Percentiles rank a stretch among this genome's conserved stretches.
These are phyloP conservation scores for Romanogobio albipinnatus DNA, from an alignment of 2,113 vertebrate species.

Conservation along the genomic window DNA sequence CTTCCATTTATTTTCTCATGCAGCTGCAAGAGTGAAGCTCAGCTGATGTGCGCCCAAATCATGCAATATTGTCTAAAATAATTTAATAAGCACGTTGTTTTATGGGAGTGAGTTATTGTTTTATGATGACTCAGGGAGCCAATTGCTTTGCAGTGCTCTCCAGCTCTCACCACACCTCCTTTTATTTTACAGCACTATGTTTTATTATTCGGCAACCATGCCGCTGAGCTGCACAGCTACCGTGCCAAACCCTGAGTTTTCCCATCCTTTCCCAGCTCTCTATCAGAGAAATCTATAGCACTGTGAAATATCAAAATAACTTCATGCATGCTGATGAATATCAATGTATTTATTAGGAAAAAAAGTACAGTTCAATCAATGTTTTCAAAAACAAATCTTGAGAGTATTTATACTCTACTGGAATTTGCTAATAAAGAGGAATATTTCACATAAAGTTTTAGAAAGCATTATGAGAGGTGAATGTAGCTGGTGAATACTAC, in stretches of 20 bases:
- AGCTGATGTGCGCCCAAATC: conserved; percentile 51
- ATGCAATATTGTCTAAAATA: conserved; percentile 72
- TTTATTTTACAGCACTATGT: conserved; percentile 74
- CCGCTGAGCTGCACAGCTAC: conserved; percentile 60
- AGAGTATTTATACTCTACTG: neutral
- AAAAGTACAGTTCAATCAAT: neutral
- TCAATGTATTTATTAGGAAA: neutral
- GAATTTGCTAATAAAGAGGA: too few species aligned
- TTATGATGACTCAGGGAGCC: conserved; percentile 67
- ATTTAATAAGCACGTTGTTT: conserved; percentile 79
- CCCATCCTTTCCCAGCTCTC: conserved; percentile 62
- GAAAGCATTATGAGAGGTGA: neutral
- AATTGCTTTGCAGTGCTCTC: conserved; percentile 69
- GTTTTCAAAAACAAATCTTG: neutral
- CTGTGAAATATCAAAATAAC: conserved; percentile 4
- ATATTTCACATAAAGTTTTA: neutral
- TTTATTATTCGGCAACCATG: conserved; percentile 66
- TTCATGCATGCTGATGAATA: neutral
- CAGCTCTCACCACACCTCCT: conserved; percentile 72
- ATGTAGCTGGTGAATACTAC: neutral
- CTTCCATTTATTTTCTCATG: conserved; percentile 20
- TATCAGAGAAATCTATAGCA: conserved; percentile 36
- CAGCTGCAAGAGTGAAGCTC: neutral
- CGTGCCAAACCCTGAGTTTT: conserved; percentile 26
- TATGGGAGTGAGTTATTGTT: conserved; percentile 73